Evolutionary conservation across 2,797 vertebrate genomes (phyloP), one percentile per base, ranked within the genome.

Genomic region (Peromyscus melanophrys): DNA sequence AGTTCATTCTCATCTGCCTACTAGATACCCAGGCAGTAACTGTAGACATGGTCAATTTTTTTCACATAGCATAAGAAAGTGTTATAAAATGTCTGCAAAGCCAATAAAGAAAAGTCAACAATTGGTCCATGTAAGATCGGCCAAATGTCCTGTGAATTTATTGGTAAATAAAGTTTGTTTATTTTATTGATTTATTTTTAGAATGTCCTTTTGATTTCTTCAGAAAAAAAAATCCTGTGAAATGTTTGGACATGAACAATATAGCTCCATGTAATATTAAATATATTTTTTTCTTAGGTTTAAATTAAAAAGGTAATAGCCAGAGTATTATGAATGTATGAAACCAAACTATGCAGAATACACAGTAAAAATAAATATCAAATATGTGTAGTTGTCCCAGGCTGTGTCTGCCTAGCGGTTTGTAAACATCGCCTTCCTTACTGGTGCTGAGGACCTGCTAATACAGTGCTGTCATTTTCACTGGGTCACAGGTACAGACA

Each of bases 191-290:
- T 84, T 46, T 46, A 21, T 85, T 65, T 49, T 19, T 43, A 63
- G 25, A 65, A 46, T 67, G 6, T 34, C 10, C 34, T 31, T 65
- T 49, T 34, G 40, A n/a, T 88, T 93, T 95, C 37, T 61, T 34
- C 17, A 19, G 1, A 46, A 96, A 80, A 67, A 90, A 90, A 87
- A 55, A 94, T 82, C 40, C 31, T 81, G 13, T 11, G 87, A 83
- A 96, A 94, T 94, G 21, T 96, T 96, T 95, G 46, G 46, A 96
- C 17, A 96, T 43, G 52, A 23, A 12, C 87, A 52, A 95, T 82
- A 95, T 14, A 55, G 17, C 49, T 82, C 55, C 46, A 85, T 49
- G 9, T 25, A 52, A 16, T 7, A 69, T 85, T 94, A 84, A 92
- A 87, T 27, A 92, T 76, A 65, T 73, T 92, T 88, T 75, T 86